Evolutionary conservation across 2,888 invertebrate genomes (phyloP).

Genomic region (Cordylochernes scorpioides): DNA sequence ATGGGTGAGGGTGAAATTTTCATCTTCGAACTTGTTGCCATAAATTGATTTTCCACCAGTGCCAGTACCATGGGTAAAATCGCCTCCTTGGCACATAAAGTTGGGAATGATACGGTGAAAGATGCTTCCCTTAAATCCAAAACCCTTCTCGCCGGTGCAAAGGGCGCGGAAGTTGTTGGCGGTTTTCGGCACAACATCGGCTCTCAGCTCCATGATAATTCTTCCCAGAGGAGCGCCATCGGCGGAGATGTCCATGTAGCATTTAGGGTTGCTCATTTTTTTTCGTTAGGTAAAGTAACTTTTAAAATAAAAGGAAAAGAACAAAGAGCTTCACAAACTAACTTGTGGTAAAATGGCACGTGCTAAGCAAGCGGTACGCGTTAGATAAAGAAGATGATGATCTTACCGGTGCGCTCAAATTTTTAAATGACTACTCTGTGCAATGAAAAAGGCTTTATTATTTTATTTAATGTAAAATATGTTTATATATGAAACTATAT

Average conservation of each 20-base stretch:
- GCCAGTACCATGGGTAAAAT: constrained; percentile 73
- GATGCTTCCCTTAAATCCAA: constrained; percentile 69
- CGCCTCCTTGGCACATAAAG: constrained; percentile 89
- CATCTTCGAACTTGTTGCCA: constrained; percentile 79
- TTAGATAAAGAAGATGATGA: too few relatives aligned
- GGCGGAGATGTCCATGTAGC: constrained; percentile 65
- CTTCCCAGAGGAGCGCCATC: constrained; percentile 50
- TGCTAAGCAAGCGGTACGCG: too few relatives aligned
- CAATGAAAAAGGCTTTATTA: too few relatives aligned
- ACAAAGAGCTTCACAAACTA: too few relatives aligned
- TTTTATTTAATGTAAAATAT: too few relatives aligned
- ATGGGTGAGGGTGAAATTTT: constrained; percentile 88
- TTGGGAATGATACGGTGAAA: constrained; percentile 91
- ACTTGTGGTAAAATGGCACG: too few relatives aligned
- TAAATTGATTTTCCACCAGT: constrained; percentile 78
- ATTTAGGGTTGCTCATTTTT: too few relatives aligned
- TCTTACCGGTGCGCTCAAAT: too few relatives aligned
- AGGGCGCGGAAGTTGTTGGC: constrained; percentile 86
- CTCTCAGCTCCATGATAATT: constrained; percentile 60
- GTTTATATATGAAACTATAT: too few relatives aligned
- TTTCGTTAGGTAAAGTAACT: too few relatives aligned
- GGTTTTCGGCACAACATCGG: constrained; percentile 75
- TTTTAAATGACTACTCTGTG: too few relatives aligned
- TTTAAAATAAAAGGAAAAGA: too few relatives aligned
- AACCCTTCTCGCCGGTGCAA: constrained; percentile 84